Percentiles rank a stretch among this genome's conserved stretches.
These are phyloP conservation scores for Pocillopora grandis DNA, from an alignment of 92 coral and sea anemone species.

Conservation along the genomic window DNA sequence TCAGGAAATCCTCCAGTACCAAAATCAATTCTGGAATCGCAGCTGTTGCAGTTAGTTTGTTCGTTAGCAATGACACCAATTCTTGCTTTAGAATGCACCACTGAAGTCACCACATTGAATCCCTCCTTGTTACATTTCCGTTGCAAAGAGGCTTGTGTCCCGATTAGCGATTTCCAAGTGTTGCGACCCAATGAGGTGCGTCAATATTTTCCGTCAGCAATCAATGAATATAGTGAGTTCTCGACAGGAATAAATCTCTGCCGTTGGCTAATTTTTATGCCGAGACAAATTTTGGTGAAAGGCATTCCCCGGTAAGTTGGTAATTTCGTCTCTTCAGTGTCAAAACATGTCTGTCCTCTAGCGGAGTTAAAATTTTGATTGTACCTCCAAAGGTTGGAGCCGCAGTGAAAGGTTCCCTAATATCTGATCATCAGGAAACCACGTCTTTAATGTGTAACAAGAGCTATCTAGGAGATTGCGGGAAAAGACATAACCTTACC, in stretches of 20 bases:
- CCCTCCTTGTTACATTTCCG: background rate
- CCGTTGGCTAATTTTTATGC: no score
- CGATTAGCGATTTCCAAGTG: background rate
- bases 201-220: no score
- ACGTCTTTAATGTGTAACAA: background rate
- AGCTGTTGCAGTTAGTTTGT: no score
- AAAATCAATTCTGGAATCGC: background rate
- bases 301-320: conserved; percentile 16
- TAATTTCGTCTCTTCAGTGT: background rate
- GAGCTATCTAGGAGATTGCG: no score
- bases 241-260: no score
- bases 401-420: background rate
- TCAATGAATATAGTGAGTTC: no score
- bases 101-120: background rate
- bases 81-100: no score
- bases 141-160: background rate
- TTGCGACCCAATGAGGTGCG: no score
- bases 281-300: conserved; percentile 19
- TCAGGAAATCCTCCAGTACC: background rate
- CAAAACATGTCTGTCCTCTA: conserved; percentile 11
- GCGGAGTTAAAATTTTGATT: background rate
- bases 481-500: no score
- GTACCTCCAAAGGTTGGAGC: background rate
- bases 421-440: background rate
- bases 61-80: no score